phyloP scores from a whole-genome alignment of 2,797 vertebrate genomes.

The Onychomys arenicola region DNA sequence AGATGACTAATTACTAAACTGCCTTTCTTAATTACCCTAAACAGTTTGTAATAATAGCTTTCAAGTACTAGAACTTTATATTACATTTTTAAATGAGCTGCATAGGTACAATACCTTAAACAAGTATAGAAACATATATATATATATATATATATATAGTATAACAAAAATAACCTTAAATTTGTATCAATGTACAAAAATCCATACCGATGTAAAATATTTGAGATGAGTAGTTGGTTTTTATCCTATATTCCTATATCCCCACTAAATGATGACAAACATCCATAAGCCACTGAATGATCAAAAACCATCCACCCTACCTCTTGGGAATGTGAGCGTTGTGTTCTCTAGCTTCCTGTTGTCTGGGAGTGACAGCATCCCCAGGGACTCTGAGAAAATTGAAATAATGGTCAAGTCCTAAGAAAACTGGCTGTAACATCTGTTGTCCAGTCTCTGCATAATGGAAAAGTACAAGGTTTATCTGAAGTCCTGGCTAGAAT shows the following conservation, averaged over 20 bases:
- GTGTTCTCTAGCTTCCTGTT: not conserved
- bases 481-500: not conserved
- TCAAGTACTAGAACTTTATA: not conserved
- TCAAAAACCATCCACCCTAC: not conserved
- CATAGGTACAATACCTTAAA: not conserved
- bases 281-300: not conserved
- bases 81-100: not conserved
- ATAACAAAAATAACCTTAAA: not conserved
- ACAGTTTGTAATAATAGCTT: not conserved
- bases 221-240: not conserved
- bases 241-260: not conserved
- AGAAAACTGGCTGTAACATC: not conserved
- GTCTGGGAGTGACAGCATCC: not conserved
- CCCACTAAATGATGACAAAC: not conserved
- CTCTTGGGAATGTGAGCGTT: not conserved
- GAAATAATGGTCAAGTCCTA: not conserved
- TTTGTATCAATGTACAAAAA: not conserved
- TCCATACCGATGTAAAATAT: not conserved
- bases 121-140: not conserved
- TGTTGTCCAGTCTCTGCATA: not conserved
- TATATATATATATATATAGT: not conserved
- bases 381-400: not conserved
- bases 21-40: not conserved
- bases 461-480: not conserved
- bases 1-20: not conserved